phyloP scores from a whole-genome alignment of 2,888 invertebrate species.

The Drosophila fulvimacula region DNA sequence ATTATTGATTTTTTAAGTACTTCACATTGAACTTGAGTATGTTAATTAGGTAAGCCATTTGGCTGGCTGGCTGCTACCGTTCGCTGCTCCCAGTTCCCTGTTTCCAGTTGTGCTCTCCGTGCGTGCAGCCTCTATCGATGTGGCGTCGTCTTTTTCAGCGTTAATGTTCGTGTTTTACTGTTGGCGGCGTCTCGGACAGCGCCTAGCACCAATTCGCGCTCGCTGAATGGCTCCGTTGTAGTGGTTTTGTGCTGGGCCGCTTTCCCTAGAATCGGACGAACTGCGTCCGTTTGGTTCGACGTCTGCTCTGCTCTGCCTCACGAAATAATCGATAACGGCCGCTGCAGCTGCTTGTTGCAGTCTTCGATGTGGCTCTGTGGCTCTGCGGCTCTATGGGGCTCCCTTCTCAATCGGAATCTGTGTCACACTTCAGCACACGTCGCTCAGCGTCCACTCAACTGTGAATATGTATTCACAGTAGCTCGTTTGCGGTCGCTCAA shows the following conservation, averaged over 20 bases:
- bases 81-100: neutral
- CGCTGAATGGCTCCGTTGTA: slow-evolving; percentile 85
- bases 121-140: slow-evolving; percentile 81
- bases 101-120: neutral
- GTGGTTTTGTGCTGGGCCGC: slow-evolving; percentile 78
- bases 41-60: slow-evolving; percentile 83
- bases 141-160: slow-evolving; percentile 83
- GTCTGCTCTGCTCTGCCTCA: slow-evolving; percentile 1
- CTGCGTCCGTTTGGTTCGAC: slow-evolving; percentile 26
- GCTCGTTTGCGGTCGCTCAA: neutral
- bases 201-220: slow-evolving; percentile 78
- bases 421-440: slow-evolving; percentile 30
- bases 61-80: slow-evolving; percentile 8
- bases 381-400: slow-evolving; percentile 5
- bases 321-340: slow-evolving; percentile 31
- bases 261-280: slow-evolving; percentile 50
- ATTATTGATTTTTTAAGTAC: slow-evolving; percentile 83
- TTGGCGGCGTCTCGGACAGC: slow-evolving; percentile 81
- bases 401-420: slow-evolving; percentile 33
- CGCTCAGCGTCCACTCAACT: slow-evolving; percentile 10
- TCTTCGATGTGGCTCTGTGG: slow-evolving; percentile 2
- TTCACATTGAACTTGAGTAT: slow-evolving; percentile 84
- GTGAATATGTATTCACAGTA: neutral
- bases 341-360: slow-evolving; percentile 10
- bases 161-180: slow-evolving; percentile 70